These are phyloP conservation scores for Volucella zonaria DNA, from an alignment of 2,888 invertebrate genomes.

Conservation along the genomic window DNA sequence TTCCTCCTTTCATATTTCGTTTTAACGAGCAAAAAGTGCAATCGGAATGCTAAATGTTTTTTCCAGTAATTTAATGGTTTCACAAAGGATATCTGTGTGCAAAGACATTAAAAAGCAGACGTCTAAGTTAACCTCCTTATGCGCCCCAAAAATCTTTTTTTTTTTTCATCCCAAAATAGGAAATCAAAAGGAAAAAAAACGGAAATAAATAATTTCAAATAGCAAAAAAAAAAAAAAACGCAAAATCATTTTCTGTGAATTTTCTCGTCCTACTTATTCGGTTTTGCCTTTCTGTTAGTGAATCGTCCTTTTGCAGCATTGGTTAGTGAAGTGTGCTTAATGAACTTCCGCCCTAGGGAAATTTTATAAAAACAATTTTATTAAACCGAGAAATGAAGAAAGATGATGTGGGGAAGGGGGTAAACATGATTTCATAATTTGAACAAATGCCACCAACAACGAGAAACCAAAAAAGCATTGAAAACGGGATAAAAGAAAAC, in stretches of 20 bases:
- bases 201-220: slow-evolving; percentile 57
- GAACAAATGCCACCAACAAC: slow-evolving; percentile 53
- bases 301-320: neutral
- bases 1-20: too few species aligned
- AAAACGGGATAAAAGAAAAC: slow-evolving; percentile 21
- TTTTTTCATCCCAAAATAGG: slow-evolving; percentile 29
- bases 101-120: slow-evolving; percentile 58
- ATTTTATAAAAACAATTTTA: slow-evolving; percentile 58
- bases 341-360: slow-evolving; percentile 72
- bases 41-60: slow-evolving; percentile 54
- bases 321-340: slow-evolving; percentile 71
- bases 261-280: neutral
- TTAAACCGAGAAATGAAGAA: neutral
- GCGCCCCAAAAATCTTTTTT: slow-evolving; percentile 26
- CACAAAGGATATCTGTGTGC: neutral
- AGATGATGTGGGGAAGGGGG: too few species aligned
- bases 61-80: slow-evolving; percentile 7
- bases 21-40: slow-evolving; percentile 42
- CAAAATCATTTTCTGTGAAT: slow-evolving; percentile 23
- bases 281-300: slow-evolving; percentile 2
- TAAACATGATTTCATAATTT: slow-evolving; percentile 63
- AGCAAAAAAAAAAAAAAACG: slow-evolving; percentile 16
- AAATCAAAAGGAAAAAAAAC: slow-evolving; percentile 53
- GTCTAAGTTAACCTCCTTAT: slow-evolving; percentile 57
- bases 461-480: neutral